Conservation (phyloP, 2,113 vertebrate genomes). For the Thamnaconus septentrionalis region DNA sequence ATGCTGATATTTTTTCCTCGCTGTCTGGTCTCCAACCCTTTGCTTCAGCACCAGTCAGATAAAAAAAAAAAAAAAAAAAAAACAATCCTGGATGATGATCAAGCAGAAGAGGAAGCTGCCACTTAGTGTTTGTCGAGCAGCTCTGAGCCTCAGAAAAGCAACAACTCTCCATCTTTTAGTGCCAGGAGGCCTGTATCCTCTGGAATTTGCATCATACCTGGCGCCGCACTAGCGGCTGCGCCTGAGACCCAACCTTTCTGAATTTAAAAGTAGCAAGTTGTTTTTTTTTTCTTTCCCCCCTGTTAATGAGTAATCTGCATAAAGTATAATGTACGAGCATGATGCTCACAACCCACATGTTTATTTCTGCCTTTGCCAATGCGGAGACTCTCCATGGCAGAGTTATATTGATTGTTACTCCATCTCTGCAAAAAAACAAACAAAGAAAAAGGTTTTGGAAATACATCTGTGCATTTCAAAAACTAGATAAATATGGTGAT, state of each 20-base stretch:
- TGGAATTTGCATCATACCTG: slow-evolving; percentile 17
- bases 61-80: background rate
- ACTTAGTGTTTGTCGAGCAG: slow-evolving; percentile 25
- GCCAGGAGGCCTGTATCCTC: slow-evolving; percentile 25
- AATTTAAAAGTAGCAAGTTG: slow-evolving; percentile 25
- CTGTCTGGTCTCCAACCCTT: background rate
- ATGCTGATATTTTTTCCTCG: slow-evolving; percentile 8
- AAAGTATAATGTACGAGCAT: slow-evolving; percentile 1
- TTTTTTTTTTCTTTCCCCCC: background rate
- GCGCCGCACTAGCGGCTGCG: slow-evolving; percentile 4
- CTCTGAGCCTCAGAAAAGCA: slow-evolving; percentile 14
- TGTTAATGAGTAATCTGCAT: slow-evolving; percentile 26
- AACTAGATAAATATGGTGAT: no score
- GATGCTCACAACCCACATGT: slow-evolving; percentile 2
- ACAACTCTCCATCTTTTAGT: slow-evolving; percentile 8
- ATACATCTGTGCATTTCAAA: no score
- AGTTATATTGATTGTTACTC: no score
- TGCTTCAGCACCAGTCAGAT: slow-evolving; percentile 19
- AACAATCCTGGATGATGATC: slow-evolving; percentile 28
- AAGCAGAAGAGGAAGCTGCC: slow-evolving; percentile 28
- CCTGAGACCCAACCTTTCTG: background rate
- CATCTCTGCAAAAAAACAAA: no score
- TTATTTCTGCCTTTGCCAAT: slow-evolving; percentile 7
- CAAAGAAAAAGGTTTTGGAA: no score
- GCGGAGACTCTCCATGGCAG: background rate